phyloP scores from a whole-genome alignment of 2,888 invertebrate species.

The Eristalis tenax region DNA sequence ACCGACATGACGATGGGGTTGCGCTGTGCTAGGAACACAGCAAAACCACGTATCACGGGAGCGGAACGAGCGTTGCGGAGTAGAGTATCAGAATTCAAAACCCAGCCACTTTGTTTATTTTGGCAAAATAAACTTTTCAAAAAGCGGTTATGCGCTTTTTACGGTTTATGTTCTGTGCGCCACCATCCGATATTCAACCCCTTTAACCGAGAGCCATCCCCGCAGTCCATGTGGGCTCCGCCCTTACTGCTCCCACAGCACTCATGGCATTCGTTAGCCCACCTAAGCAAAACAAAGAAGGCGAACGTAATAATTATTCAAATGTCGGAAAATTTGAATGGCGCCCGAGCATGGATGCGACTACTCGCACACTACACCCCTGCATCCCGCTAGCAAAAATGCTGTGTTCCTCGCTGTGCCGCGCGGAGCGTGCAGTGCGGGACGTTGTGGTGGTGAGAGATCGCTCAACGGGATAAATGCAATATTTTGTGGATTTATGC shows the following conservation, averaged over 20 bases:
- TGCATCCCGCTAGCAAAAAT: background rate
- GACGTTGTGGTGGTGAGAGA: background rate
- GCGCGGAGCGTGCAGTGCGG: background rate
- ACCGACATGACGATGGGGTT: background rate
- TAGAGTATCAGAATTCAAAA: conserved; percentile 56
- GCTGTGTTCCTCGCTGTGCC: background rate
- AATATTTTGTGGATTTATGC: conserved; percentile 68
- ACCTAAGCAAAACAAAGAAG: conserved; percentile 45
- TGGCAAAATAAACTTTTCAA: conserved; percentile 67
- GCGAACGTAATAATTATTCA: conserved; percentile 65
- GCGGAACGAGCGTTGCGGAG: background rate
- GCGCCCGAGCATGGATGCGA: conserved; percentile 12
- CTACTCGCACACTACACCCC: background rate
- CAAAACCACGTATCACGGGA: background rate
- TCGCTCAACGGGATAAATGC: conserved; percentile 53
- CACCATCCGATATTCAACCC: conserved; percentile 46
- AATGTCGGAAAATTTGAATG: conserved; percentile 48
- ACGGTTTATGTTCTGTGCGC: conserved; percentile 22
- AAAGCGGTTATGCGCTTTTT: conserved; percentile 64
- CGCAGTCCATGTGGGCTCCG: background rate
- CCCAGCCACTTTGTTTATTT: conserved; percentile 66
- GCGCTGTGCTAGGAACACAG: background rate
- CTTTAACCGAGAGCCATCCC: conserved; percentile 23
- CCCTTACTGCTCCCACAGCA: background rate
- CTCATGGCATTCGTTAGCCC: background rate